Base-by-base conservation (phyloP, 2,797 vertebrate genomes). In the Cottoperca gobio region DNA sequence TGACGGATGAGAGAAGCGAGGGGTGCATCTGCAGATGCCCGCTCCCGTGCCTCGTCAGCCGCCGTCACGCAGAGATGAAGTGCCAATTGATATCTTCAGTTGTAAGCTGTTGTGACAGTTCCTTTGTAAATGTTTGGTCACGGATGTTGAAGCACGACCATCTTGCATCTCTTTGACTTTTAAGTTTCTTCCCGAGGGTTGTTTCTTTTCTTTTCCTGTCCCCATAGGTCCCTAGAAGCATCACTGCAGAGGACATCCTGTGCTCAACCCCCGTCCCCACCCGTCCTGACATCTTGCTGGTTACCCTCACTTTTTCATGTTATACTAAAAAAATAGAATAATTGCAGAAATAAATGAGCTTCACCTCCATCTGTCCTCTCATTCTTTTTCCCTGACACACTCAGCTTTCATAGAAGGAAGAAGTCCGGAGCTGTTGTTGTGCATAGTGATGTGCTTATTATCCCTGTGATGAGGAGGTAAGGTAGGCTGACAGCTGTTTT, bases 391-490 rank as follows among this genome's bases (percentile, higher is more conserved):
- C 46, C 66, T 61, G 65, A 83, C 62, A 76, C 55, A 49, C 71
- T 81, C 43, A 11, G 64, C 63, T 74, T 71, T 79, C 46, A 70
- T 78, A 61, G 68, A 71, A 63, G 3, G 63, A 65, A 73, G 68
- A 79, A 72, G 80, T 79, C 60, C 78, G 23, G 68, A 67, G 61
- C 72, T 60, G 71, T 78, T 46, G 68, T 62, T 85, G 67, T 82
- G 88, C 89, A 90, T 90, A 58, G 73, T 64, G 86, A 90, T 89
- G 83, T 37, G 67, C n/a, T 86, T 76, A 85, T 92, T 88, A 90
- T 60, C 0, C 24, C 72, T 19, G 78, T 62, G 84, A 87, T 78
- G 87, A 87, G 80, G 78, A 78, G 79, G 68, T 46, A 66, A 68
- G 58, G 75, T 55, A 42, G 78, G 79, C 80, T 78, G 86, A 86